Evolutionary conservation across 2,113 vertebrate species (phyloP), one percentile per base, ranked within the genome.

Genomic region (Orientallactaga bullata): DNA sequence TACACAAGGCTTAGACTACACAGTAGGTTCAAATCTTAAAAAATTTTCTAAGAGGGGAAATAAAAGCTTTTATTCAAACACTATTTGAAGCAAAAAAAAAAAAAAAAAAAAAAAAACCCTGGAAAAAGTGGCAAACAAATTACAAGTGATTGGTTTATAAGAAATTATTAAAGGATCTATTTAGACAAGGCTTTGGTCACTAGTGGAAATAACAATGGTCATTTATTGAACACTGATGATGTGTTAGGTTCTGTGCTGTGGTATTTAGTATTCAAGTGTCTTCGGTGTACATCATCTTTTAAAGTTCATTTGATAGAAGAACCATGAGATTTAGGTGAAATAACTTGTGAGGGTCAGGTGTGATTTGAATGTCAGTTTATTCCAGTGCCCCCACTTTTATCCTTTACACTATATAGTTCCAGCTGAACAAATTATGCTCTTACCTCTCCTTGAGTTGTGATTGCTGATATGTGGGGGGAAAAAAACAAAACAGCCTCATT

Each of bases 11-110:
- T 73, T 77, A 55, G 68, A 61, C 73, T 89, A 20, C 58, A 35
- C 42, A 86, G n/a, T 77, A 83, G 20, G 37, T 88, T 94, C 58
- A 84, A 60, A 89, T 81, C 21, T 65, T 47, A 92, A 89, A 73
- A 81, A 74, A 91, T 37, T 66, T 89, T 30, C 60, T 79, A 37
- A 78, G 61, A 92, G 89, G 71, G 51, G 51, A 93, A 95, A 77
- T 77, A 51, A 80, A 94, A 81, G 24, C 63, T 80, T 73, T 66
- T 84, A 21, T 88, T 82, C 85, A 90, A 90, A 88, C 61, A 26
- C 24, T 63, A 17, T 82, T 82, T 84, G 68, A 85, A 26, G 42
- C n/a, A 72, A 47, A 90, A 85, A 61, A 58, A 5, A 89, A 47
- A 47, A 47, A 72, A 47, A 90, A 85, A 61, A 58, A 5, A 89